Base-by-base conservation (phyloP, 2,888 invertebrate species). In the Apodemia mormo region DNA sequence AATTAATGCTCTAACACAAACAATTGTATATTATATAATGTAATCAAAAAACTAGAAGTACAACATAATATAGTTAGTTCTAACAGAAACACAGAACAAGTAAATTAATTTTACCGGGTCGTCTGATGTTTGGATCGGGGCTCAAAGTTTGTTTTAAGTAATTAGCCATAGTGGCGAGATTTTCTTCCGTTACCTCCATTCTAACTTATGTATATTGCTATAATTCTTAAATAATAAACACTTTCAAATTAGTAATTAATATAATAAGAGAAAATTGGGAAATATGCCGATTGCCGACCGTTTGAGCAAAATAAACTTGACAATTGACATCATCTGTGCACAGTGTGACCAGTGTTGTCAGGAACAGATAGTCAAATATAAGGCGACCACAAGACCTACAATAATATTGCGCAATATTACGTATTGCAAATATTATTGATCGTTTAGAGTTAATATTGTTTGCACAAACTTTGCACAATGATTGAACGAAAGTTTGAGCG, bases 101-200 rank as follows among this genome's bases (percentile, higher is more conserved):
- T 12, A 65, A 65, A 12, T 61, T 45, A 43, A 65, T 85, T 93
- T 92, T 92, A 97, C 98, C 98, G 86, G 97, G 97, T 85, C 97
- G 95, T 76, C 99, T 94, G 70, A 97, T 93, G 82, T 95, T 95
- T 37, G 96, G 95, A 85, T 98, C 97, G 0, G 98, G 96, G 82
- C 95, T 97, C 45, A 99, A 92, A 4, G 99, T 99, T 87, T 98
- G 96, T 81, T 97, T 96, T 77, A 99, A 94, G 88, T 97, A 98
- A 79, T 96, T 95, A 67, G 96, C 96, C 77, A 99, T 90, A 10
- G 96, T 96, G 78, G 95, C 94, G 78, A 98, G 92, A 92, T 98
- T 98, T 65, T 96, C 96, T 69, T 98, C 97, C 4, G 96, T 97
- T 14, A 98, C 94, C 85, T 98, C 98, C 98, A 99, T 99, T 73